Conservation (phyloP, 2,888 invertebrate genomes). For the Galeruca laticollis region DNA sequence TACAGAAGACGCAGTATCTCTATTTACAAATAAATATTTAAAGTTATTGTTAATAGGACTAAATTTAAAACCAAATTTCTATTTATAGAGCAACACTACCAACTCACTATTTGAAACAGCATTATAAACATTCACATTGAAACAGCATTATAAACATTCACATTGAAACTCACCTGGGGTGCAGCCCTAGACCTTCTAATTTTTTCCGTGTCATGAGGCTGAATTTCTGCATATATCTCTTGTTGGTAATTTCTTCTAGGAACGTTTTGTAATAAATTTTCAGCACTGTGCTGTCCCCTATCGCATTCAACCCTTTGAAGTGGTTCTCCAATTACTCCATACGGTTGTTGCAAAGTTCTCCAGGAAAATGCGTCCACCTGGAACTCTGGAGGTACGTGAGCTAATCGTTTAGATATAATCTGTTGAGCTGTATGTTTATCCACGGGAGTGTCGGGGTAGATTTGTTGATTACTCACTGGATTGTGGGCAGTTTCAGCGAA, state of each 20-base stretch:
- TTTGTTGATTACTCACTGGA: conserved; percentile 72
- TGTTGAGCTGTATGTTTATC: conserved; percentile 52
- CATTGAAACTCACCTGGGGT: conserved; percentile 56
- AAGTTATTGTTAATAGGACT: too few relatives aligned
- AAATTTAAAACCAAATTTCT: too few relatives aligned
- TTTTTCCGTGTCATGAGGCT: conserved; percentile 59
- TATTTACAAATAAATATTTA: too few relatives aligned
- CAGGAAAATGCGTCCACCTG: conserved; percentile 68
- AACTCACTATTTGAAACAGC: too few relatives aligned
- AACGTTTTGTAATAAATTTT: conserved; percentile 42
- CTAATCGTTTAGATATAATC: conserved; percentile 52
- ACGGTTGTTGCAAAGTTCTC: conserved; percentile 63
- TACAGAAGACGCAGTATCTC: too few relatives aligned
- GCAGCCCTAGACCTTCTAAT: conserved; percentile 63
- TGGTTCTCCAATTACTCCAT: conserved; percentile 55
- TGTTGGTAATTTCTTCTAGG: conserved; percentile 40
- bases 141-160: too few relatives aligned
- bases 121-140: too few relatives aligned
- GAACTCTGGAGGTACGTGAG: conserved; percentile 54
- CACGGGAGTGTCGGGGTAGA: conserved; percentile 50
- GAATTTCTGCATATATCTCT: conserved; percentile 56
- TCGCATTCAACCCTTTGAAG: conserved; percentile 53
- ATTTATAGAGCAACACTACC: too few relatives aligned
- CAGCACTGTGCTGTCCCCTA: conserved; percentile 54
- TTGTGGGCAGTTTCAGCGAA: conserved; percentile 92